Evolutionary conservation across 2,797 vertebrate genomes (phyloP).

Genomic region (Microtus californicus): DNA sequence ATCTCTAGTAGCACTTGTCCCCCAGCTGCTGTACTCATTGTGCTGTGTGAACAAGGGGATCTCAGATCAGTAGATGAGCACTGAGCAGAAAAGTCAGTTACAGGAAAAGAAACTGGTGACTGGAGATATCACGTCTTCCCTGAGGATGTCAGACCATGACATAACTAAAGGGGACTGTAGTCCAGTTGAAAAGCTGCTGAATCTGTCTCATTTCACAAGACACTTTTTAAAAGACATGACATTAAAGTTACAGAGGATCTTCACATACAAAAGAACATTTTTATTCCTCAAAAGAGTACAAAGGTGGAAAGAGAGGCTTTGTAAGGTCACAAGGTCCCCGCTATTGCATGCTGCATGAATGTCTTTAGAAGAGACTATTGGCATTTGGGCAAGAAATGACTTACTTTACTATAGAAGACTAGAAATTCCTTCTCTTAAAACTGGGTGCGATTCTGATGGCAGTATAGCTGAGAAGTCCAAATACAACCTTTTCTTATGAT

Average conservation of each 20-base stretch:
- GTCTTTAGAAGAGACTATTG: not conserved
- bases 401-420: not conserved
- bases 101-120: not conserved
- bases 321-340: not conserved
- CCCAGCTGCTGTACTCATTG: not conserved
- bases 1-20: not conserved
- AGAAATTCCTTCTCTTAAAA: slow-evolving; percentile 18
- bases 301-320: not conserved
- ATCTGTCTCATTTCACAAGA: not conserved
- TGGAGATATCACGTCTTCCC: not conserved
- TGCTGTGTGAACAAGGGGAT: not conserved
- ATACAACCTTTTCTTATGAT: not conserved
- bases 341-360: not conserved
- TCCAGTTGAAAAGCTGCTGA: slow-evolving; percentile 47
- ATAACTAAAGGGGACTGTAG: slow-evolving; percentile 52
- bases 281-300: not conserved
- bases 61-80: not conserved
- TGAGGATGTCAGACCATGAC: slow-evolving; percentile 61
- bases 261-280: not conserved
- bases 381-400: not conserved
- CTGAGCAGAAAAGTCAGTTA: slow-evolving; percentile 42
- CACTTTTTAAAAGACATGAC: not conserved
- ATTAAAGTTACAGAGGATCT: not conserved
- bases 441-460: not conserved
- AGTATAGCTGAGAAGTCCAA: not conserved